These are phyloP conservation scores for Eulemur albifrons DNA, from an alignment of 2,797 vertebrate species.

Conservation along the genomic window DNA sequence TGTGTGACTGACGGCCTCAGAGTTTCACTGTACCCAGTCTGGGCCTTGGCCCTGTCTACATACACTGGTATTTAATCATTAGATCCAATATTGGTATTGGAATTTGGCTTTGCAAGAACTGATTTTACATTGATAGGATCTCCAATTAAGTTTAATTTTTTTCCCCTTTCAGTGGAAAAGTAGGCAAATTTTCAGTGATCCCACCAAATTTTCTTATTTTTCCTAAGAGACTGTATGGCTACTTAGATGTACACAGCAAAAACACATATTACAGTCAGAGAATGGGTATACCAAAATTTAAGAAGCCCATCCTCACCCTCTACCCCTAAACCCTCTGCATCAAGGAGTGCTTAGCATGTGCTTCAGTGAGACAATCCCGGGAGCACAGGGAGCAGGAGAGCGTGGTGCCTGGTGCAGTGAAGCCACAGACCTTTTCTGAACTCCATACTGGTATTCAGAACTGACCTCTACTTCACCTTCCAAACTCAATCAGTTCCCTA, in stretches of 20 bases:
- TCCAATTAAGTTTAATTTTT: background rate
- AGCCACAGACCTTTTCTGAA: background rate
- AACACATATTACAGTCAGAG: background rate
- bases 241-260: background rate
- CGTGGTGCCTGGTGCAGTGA: background rate
- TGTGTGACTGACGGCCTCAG: background rate
- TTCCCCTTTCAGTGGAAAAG: background rate
- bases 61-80: background rate
- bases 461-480: background rate
- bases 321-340: background rate
- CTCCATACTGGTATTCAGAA: background rate
- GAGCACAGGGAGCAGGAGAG: background rate
- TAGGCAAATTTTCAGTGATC: background rate
- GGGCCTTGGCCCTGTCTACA: background rate
- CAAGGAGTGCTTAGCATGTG: background rate
- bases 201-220: background rate
- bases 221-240: background rate
- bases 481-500: background rate
- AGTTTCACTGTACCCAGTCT: background rate
- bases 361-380: background rate
- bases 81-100: background rate
- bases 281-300: background rate
- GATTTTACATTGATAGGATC: conserved; percentile 6
- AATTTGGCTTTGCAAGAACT: background rate
- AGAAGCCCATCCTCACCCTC: background rate